Percentiles rank a stretch among this genome's conserved stretches.
Conservation (phyloP, 1,140 invertebrate genomes). For the Pararge aegeria region DNA sequence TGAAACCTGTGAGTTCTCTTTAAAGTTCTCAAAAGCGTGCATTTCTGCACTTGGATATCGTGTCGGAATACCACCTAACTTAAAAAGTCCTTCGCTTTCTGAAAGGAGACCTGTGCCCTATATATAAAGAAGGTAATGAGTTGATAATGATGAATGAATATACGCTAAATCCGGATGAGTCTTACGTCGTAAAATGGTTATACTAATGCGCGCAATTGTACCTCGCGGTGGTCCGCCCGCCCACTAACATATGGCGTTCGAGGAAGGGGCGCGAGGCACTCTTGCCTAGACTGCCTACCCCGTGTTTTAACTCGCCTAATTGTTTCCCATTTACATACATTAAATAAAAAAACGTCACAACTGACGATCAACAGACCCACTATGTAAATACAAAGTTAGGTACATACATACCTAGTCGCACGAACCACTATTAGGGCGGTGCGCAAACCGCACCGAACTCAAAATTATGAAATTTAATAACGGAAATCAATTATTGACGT, state of each 20-base stretch:
- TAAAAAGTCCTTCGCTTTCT: too few species aligned
- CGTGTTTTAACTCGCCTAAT: slow-evolving; percentile 78
- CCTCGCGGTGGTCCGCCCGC: slow-evolving; percentile 45
- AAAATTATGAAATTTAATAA: slow-evolving; percentile 60
- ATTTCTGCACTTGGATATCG: too few species aligned
- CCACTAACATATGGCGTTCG: slow-evolving; percentile 62
- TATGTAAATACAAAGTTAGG: slow-evolving; percentile 68
- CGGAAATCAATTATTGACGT: slow-evolving; percentile 64
- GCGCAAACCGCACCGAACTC: slow-evolving; percentile 46
- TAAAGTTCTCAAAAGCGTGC: too few species aligned
- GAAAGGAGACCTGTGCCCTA: too few species aligned
- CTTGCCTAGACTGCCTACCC: slow-evolving; percentile 74
- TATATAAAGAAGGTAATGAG: not conserved
- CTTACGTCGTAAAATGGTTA: slow-evolving; percentile 6
- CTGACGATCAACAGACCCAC: slow-evolving; percentile 59
- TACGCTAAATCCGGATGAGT: not conserved
- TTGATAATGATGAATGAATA: too few species aligned
- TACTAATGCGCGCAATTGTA: slow-evolving; percentile 15
- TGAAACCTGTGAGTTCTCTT: too few species aligned
- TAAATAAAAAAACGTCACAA: slow-evolving; percentile 69
- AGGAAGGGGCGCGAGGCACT: slow-evolving; percentile 63
- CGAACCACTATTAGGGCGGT: slow-evolving; percentile 46
- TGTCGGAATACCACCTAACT: too few species aligned
- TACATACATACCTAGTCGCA: too few species aligned
- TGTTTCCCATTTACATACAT: slow-evolving; percentile 79